A percentile compares a stretch with the other conserved stretches of the same genome.
These are phyloP conservation scores for Melanargia galathea DNA, from an alignment of 2,888 invertebrate genomes.

Conservation along the genomic window DNA sequence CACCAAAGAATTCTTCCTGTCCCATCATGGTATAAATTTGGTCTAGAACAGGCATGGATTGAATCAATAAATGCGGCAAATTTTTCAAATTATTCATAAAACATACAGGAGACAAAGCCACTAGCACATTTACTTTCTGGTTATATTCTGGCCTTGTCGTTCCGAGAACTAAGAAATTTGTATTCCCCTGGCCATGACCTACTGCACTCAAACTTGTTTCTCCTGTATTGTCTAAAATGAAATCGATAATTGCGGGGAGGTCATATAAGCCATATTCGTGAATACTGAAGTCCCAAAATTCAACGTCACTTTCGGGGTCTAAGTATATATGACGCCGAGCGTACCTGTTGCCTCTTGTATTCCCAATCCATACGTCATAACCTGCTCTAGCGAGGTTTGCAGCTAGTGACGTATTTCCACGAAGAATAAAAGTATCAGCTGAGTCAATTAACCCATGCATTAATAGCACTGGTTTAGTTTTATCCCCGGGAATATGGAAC, in stretches of 20 bases:
- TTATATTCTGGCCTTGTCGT: conserved; percentile 79
- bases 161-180: conserved; percentile 76
- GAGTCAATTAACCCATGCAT: conserved; percentile 53
- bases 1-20: conserved; percentile 45
- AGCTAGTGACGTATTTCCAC: conserved; percentile 49
- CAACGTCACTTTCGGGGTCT: conserved; percentile 53
- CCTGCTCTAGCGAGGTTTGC: conserved; percentile 66
- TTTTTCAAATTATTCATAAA: conserved; percentile 63
- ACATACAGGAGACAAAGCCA: conserved; percentile 80
- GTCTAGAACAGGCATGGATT: conserved; percentile 50
- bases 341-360: conserved; percentile 83
- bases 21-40: conserved; percentile 62
- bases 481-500: conserved; percentile 48
- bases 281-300: conserved; percentile 82
- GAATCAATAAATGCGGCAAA: conserved; percentile 46
- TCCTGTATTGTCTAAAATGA: conserved; percentile 61
- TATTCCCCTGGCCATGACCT: conserved; percentile 86
- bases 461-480: conserved; percentile 45
- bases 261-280: conserved; percentile 87
- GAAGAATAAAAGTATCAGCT: conserved; percentile 50
- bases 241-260: conserved; percentile 82
- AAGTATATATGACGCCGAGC: conserved; percentile 73
- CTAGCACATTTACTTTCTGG: conserved; percentile 72
- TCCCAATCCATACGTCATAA: conserved; percentile 69
- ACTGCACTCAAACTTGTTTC: conserved; percentile 80